Percentiles rank a stretch among this genome's conserved stretches.
Conservation (phyloP, 2,888 invertebrate species). For the Andrena camellia region DNA sequence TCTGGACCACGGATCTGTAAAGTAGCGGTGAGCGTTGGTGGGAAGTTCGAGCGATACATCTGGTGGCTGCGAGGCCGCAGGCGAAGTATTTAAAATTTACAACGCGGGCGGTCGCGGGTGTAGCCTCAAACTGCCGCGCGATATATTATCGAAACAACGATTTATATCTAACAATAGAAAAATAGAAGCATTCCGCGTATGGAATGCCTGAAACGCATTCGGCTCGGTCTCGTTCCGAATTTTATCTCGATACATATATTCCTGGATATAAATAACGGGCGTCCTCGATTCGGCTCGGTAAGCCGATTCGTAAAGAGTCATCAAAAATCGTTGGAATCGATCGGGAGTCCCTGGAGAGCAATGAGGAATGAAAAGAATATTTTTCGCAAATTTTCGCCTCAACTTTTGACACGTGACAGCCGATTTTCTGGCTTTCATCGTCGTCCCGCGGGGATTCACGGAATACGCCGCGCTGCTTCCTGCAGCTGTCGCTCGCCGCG, state of each 20-base stretch:
- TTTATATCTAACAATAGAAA: background rate
- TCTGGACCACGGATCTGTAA: constrained; percentile 7
- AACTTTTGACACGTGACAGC: background rate
- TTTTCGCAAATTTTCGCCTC: constrained; percentile 1
- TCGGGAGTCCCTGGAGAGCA: constrained; percentile 7
- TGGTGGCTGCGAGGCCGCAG: background rate
- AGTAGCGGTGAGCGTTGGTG: background rate
- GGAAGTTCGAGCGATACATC: constrained; percentile 11
- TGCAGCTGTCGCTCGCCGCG: constrained; percentile 9
- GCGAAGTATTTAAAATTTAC: constrained; percentile 40
- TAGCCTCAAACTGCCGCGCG: background rate
- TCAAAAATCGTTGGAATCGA: constrained; percentile 15
- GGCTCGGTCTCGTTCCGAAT: background rate
- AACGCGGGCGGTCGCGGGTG: background rate
- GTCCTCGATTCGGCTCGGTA: background rate
- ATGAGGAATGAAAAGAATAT: background rate
- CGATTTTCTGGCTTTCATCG: constrained; percentile 12
- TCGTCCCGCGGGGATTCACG: constrained; percentile 14
- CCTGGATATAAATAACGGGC: constrained; percentile 23
- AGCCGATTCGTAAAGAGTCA: constrained; percentile 13
- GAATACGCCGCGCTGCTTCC: constrained; percentile 33
- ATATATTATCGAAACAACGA: constrained; percentile 39
- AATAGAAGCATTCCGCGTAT: background rate
- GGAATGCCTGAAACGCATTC: background rate
- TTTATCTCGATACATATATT: constrained; percentile 30